Evolutionary conservation across 2,888 invertebrate genomes (phyloP).

Genomic region (Maniola hyperantus): DNA sequence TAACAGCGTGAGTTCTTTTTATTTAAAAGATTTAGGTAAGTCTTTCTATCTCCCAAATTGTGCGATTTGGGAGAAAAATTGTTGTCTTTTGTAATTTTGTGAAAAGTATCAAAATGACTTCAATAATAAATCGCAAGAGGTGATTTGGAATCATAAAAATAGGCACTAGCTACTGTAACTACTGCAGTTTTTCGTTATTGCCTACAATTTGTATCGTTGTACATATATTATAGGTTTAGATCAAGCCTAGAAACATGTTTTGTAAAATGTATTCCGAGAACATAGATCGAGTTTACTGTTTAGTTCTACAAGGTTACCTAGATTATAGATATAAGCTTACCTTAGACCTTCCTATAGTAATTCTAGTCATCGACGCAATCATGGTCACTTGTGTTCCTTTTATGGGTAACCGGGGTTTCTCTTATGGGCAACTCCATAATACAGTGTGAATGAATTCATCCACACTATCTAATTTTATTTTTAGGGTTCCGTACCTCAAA

Average conservation of each 20-base stretch:
- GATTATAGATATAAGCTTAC: neutral
- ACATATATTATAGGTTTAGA: too few relatives aligned
- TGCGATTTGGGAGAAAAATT: neutral
- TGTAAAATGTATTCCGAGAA: conserved; percentile 11
- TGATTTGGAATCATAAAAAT: conserved; percentile 1
- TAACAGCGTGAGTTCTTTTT: conserved; percentile 47
- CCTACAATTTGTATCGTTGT: neutral
- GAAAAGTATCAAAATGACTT: neutral
- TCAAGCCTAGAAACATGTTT: conserved; percentile 10
- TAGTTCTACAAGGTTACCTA: conserved; percentile 12
- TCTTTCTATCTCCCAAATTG: neutral
- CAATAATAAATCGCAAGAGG: neutral
- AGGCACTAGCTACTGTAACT: too few relatives aligned
- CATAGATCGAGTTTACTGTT: conserved; percentile 13
- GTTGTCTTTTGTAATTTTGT: neutral
- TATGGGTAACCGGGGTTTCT: conserved; percentile 5
- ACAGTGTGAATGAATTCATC: neutral
- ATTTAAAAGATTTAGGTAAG: neutral
- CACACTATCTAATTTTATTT: neutral
- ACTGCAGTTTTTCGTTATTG: neutral
- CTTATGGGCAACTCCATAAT: neutral
- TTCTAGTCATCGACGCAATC: neutral
- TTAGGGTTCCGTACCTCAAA: too few relatives aligned
- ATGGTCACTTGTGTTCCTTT: conserved; percentile 12
- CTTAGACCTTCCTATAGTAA: neutral